Evolutionary conservation across 2,113 vertebrate species (phyloP).

Genomic region (Felis chaus): DNA sequence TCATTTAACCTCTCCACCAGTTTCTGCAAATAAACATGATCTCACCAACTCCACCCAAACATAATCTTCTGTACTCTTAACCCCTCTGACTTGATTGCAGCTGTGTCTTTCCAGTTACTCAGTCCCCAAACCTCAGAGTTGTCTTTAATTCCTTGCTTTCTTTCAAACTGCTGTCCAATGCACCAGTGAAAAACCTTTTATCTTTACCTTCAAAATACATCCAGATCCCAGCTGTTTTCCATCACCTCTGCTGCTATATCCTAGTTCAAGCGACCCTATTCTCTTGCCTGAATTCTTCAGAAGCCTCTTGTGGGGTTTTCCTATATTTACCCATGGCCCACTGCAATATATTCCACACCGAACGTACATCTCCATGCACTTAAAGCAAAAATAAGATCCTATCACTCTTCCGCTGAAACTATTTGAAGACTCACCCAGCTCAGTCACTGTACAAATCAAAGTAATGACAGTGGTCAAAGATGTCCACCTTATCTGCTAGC

Average conservation of each 20-base stretch:
- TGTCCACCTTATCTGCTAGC: rapidly evolving
- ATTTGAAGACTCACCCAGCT: neutral
- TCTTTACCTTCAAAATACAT: neutral
- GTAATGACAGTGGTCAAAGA: neutral
- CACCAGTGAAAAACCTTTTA: neutral
- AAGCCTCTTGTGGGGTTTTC: neutral
- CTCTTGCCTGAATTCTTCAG: neutral
- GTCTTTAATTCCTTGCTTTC: neutral
- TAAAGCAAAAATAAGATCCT: neutral
- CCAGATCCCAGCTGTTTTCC: neutral
- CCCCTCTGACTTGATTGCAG: neutral
- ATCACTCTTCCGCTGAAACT: neutral
- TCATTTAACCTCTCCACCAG: neutral
- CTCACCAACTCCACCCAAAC: neutral
- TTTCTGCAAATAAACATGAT: neutral
- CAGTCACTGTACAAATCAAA: neutral
- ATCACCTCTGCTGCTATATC: neutral
- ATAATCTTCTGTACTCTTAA: neutral
- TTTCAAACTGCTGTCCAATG: neutral
- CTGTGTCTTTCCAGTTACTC: neutral
- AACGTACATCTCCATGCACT: neutral
- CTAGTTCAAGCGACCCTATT: neutral
- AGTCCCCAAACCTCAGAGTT: neutral
- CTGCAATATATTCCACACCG: neutral
- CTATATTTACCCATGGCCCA: neutral